A percentile compares a stretch with the other conserved stretches of the same genome.
These are phyloP conservation scores for Myopa tessellatipennis DNA, from an alignment of 2,888 invertebrate genomes.

Conservation along the genomic window DNA sequence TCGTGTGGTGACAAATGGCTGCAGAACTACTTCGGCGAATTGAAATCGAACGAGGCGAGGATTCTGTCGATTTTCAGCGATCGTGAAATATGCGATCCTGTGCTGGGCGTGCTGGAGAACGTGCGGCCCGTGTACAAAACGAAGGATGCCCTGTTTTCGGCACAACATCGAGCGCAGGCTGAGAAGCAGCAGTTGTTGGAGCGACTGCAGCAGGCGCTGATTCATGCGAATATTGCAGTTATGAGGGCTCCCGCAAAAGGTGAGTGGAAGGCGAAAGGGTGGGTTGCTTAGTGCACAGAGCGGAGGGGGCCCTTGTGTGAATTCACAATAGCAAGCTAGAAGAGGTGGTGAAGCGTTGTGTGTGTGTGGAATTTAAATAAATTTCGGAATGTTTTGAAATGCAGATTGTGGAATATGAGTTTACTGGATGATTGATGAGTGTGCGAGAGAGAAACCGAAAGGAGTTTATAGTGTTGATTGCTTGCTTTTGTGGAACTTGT, in stretches of 20 bases:
- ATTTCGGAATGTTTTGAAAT: background rate
- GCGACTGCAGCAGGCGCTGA: slow-evolving; percentile 72
- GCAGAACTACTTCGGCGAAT: slow-evolving; percentile 71
- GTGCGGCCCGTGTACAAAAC: slow-evolving; percentile 76
- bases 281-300: background rate
- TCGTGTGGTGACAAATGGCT: slow-evolving; percentile 72
- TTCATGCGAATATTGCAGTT: slow-evolving; percentile 78
- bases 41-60: slow-evolving; percentile 73
- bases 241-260: slow-evolving; percentile 78
- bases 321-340: background rate
- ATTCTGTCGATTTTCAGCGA: slow-evolving; percentile 69
- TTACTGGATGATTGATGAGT: background rate
- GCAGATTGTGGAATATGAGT: too few species aligned
- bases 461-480: background rate
- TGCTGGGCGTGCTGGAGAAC: slow-evolving; percentile 73
- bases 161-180: slow-evolving; percentile 74
- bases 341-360: background rate
- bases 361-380: background rate
- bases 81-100: slow-evolving; percentile 69
- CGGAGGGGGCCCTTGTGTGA: background rate
- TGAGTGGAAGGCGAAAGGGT: slow-evolving; percentile 54
- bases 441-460: background rate
- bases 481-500: too few species aligned
- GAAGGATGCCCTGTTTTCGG: slow-evolving; percentile 75
- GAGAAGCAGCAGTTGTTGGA: slow-evolving; percentile 71